These are phyloP conservation scores for Caenorhabditis sp. DNA, from an alignment of 2,888 invertebrate genomes.

Conservation along the genomic window DNA sequence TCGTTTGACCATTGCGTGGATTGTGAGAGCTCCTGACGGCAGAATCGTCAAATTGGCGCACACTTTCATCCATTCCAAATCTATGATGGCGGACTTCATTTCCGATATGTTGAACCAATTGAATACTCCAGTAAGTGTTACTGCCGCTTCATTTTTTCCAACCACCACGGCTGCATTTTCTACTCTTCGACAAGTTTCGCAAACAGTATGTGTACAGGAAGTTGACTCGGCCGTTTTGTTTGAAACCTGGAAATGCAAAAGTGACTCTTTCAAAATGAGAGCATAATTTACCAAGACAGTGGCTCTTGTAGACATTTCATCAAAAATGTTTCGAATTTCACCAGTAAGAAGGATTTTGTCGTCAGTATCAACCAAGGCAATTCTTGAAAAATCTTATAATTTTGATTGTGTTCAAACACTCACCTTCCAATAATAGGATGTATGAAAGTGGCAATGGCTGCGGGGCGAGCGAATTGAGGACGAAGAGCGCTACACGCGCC, in stretches of 20 bases:
- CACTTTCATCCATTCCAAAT: slow-evolving; percentile 73
- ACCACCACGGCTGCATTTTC: slow-evolving; percentile 72
- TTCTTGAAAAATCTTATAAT: slow-evolving; percentile 35
- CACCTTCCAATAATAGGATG: slow-evolving; percentile 72
- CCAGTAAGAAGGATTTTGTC: slow-evolving; percentile 73
- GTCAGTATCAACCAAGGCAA: slow-evolving; percentile 71
- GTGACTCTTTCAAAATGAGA: too few species aligned
- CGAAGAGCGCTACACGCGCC: slow-evolving; percentile 66
- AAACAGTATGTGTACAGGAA: slow-evolving; percentile 65
- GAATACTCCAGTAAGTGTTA: slow-evolving; percentile 68
- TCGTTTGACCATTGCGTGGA: slow-evolving; percentile 66
- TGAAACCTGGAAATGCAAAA: slow-evolving; percentile 60
- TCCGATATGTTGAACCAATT: slow-evolving; percentile 70
- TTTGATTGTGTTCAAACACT: not conserved
- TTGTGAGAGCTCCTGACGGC: slow-evolving; percentile 70
- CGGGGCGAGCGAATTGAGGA: slow-evolving; percentile 71
- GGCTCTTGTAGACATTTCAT: slow-evolving; percentile 69
- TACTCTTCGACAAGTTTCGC: slow-evolving; percentile 66
- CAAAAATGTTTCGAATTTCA: slow-evolving; percentile 67
- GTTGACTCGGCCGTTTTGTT: slow-evolving; percentile 60
- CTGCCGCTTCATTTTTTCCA: slow-evolving; percentile 69
- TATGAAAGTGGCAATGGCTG: slow-evolving; percentile 67
- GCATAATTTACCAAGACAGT: slow-evolving; percentile 62
- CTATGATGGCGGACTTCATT: slow-evolving; percentile 69
- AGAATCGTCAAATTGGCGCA: slow-evolving; percentile 73